phyloP scores from a whole-genome alignment of 2,797 vertebrate species.

The Tarsius wallacei region DNA sequence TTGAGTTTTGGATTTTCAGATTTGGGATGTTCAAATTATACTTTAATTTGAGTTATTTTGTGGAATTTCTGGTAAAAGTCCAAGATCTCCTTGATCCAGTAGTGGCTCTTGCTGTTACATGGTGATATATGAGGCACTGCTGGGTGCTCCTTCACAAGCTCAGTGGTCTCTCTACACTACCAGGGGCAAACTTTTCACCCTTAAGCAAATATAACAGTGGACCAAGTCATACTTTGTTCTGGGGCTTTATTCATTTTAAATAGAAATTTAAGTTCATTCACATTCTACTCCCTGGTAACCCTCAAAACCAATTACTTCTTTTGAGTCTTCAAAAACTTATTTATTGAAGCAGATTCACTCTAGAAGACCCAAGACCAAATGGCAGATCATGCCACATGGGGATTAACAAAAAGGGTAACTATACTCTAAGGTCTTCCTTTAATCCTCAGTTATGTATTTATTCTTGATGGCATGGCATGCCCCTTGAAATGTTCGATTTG shows the following conservation, averaged over 20 bases:
- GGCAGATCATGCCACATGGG: constrained; percentile 57
- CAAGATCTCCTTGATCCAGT: constrained; percentile 1
- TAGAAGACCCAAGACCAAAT: constrained; percentile 76
- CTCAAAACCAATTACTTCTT: constrained; percentile 86
- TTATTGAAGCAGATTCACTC: constrained; percentile 85
- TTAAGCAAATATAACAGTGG: constrained; percentile 81
- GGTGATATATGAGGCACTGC: constrained; percentile 77
- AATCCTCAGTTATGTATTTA: constrained; percentile 83
- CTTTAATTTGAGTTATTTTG: constrained; percentile 60
- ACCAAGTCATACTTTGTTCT: constrained; percentile 86
- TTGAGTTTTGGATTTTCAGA: not conserved
- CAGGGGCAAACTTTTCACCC: constrained; percentile 85
- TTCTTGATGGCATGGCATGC: not conserved
- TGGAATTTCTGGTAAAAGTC: constrained; percentile 55
- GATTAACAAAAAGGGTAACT: constrained; percentile 80
- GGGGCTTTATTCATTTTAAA: constrained; percentile 84
- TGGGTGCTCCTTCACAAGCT: constrained; percentile 66
- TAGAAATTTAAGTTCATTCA: constrained; percentile 84
- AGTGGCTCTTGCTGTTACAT: constrained; percentile 67
- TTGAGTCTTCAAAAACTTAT: constrained; percentile 76
- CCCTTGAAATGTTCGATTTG: constrained; percentile 82
- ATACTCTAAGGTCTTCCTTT: constrained; percentile 79
- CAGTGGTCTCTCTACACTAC: constrained; percentile 49
- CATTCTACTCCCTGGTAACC: constrained; percentile 83
- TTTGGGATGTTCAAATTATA: not conserved